phyloP scores from a whole-genome alignment of 2,113 vertebrate genomes.

The Boleophthalmus pectinirostris region DNA sequence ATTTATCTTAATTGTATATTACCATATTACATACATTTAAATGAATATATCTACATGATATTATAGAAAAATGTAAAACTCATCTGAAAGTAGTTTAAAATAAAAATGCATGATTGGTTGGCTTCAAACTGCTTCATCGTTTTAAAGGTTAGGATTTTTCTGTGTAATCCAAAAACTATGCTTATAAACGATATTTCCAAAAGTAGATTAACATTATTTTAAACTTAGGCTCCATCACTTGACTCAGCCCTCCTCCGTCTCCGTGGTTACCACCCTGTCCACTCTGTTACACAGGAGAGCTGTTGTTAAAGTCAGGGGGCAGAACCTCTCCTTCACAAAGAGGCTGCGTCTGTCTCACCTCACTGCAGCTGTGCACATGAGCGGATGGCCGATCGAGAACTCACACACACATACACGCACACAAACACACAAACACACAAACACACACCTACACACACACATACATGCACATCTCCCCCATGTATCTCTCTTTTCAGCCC shows the following conservation, averaged over 20 bases:
- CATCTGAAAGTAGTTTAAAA: no score
- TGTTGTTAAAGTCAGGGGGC: constrained; percentile 59
- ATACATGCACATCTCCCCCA: no score
- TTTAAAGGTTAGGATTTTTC: no score
- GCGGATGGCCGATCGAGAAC: constrained; percentile 72
- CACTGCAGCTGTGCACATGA: constrained; percentile 80
- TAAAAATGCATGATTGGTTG: no score
- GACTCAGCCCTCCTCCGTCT: constrained; percentile 18
- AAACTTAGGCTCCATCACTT: not conserved
- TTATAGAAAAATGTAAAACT: no score
- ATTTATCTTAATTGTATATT: no score
- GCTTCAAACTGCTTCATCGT: no score
- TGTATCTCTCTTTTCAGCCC: constrained; percentile 28
- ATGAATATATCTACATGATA: no score
- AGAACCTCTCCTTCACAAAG: constrained; percentile 55
- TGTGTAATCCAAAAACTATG: no score
- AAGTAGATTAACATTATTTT: not conserved
- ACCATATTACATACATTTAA: no score
- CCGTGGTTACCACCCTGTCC: constrained; percentile 29
- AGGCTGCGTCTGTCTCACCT: constrained; percentile 72
- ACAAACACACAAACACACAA: no score
- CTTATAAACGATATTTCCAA: not conserved
- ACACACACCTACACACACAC: no score
- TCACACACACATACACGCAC: constrained; percentile 17
- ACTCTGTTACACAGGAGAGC: constrained; percentile 24